Evolutionary conservation across 2,888 invertebrate species (phyloP), one percentile per base, ranked within the genome.

Genomic region (Sabellastarte sp.): DNA sequence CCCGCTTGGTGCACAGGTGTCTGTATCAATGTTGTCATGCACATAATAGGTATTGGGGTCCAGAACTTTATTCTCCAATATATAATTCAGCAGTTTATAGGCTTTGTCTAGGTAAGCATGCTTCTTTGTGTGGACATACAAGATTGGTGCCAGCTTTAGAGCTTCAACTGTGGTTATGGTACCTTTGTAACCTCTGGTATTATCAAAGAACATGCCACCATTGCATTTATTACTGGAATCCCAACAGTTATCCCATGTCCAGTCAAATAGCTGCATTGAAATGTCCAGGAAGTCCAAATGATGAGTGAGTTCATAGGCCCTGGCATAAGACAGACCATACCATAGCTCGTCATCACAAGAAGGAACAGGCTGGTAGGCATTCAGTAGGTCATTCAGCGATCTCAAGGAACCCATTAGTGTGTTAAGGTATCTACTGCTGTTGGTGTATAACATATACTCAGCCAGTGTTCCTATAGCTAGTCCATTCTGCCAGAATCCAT

Each of bases 131-230:
- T 71, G 29, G 4, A 73, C 55, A 32, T 70, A 72, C 2, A 76
- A 61, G 63, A 67, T 71, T 1, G 71, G 73, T 0, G 66, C 67
- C 5, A 73, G 59, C 30, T 69, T 71, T 32, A 72, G 60, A 64
- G 70, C 64, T 41, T 74, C 67, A 1, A 5, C 57, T 10, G 15
- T 57, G 10, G 57, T 57, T 5, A 57, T 57, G 29, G 57, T 57
- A 24, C 5, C 24, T 57, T 57, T 57, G 10, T 28, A 5, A 10
- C 4, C 4, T 3, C 4, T 5, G 29, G 10, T 30, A 10, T 31
- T 24, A 31, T 30, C 57, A 57, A 57, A 57, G 67, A 66, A 76
- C 50, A 76, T 65, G 3, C 75, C 75, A 5, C 75, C 74, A 3
- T 60, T 59, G 57, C 75, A 76, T 20, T 30, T 61, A 2, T 64